Conservation (phyloP, 1,140 invertebrate genomes). For the Belonocnema kinseyi region DNA sequence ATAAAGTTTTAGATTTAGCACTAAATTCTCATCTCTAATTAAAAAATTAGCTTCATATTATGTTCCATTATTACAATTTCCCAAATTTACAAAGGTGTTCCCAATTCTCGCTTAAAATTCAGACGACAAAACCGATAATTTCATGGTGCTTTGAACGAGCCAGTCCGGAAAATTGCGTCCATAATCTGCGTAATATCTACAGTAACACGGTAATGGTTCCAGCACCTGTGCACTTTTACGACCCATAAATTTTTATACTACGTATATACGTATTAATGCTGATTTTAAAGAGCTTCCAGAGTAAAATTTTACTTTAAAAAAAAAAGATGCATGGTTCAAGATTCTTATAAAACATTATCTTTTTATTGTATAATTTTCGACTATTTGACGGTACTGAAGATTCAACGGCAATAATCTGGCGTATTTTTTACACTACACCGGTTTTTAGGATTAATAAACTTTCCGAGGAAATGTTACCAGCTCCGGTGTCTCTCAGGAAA, state of each 20-base stretch:
- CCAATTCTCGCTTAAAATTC: slow-evolving; percentile 4
- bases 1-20: too few relatives aligned
- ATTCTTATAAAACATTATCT: too few relatives aligned
- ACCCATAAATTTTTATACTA: slow-evolving; percentile 20
- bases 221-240: slow-evolving; percentile 8
- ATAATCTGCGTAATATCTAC: slow-evolving; percentile 22
- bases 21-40: too few relatives aligned
- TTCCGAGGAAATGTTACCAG: slow-evolving; percentile 18
- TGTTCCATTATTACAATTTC: not conserved
- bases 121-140: slow-evolving; percentile 14
- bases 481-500: slow-evolving; percentile 32
- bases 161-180: slow-evolving; percentile 14
- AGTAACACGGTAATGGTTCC: slow-evolving; percentile 11
- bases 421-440: not conserved
- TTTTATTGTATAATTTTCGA: too few relatives aligned
- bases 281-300: not conserved
- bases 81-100: not conserved
- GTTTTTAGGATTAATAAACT: slow-evolving; percentile 56
- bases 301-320: not conserved
- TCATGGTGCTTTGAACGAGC: slow-evolving; percentile 20
- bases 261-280: slow-evolving; percentile 16
- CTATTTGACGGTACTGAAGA: too few relatives aligned
- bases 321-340: not conserved
- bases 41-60: too few relatives aligned
- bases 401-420: too few relatives aligned